phyloP scores from a whole-genome alignment of 2,797 vertebrate genomes.

The Mus spretus region DNA sequence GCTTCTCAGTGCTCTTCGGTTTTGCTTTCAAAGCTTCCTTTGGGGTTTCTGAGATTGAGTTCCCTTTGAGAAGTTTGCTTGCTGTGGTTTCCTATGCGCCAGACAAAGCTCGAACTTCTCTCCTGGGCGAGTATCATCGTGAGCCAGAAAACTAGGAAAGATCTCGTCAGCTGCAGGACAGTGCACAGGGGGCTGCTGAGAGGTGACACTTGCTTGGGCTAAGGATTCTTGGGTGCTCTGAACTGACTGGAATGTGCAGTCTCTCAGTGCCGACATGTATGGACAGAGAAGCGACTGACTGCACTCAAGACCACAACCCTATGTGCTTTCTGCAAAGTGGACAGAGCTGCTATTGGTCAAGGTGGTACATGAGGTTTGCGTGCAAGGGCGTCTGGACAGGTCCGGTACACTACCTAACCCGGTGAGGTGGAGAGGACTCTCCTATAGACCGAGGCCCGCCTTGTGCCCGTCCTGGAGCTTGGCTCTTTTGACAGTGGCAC shows the following conservation, averaged over 20 bases:
- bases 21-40: constrained; percentile 71
- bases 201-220: constrained; percentile 39
- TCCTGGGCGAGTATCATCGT: not conserved
- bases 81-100: constrained; percentile 63
- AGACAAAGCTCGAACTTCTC: constrained; percentile 35
- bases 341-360: constrained; percentile 78
- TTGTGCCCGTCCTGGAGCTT: constrained; percentile 89
- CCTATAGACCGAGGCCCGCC: constrained; percentile 91
- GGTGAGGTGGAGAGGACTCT: constrained; percentile 77
- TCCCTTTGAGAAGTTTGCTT: constrained; percentile 65
- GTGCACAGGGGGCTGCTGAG: constrained; percentile 55
- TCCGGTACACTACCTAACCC: constrained; percentile 82
- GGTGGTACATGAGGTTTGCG: constrained; percentile 66
- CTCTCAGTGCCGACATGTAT: constrained; percentile 71
- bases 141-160: constrained; percentile 70
- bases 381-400: constrained; percentile 80
- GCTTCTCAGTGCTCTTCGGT: constrained; percentile 69
- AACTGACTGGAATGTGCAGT: constrained; percentile 83
- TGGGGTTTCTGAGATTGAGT: constrained; percentile 79
- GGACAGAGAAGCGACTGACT: constrained; percentile 31
- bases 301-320: constrained; percentile 75
- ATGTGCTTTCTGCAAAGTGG: constrained; percentile 67
- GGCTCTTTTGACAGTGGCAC: constrained; percentile 92
- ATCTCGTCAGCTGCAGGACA: constrained; percentile 22
- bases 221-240: constrained; percentile 65